Percentiles rank a stretch among this genome's conserved stretches.
Evolutionary conservation across 2,888 invertebrate species (phyloP).

Genomic region (Busseola fusca): DNA sequence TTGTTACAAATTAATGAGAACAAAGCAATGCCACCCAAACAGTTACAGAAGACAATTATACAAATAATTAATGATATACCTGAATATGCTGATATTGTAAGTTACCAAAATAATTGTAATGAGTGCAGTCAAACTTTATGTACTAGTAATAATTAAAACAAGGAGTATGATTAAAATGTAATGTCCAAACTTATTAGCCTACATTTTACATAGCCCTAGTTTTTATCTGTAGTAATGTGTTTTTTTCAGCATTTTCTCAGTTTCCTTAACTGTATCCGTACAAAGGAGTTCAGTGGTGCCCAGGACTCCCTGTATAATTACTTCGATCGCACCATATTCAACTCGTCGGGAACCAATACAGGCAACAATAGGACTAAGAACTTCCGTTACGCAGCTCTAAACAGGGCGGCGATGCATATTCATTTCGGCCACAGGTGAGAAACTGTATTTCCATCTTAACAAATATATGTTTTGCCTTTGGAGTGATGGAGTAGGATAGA

Average conservation of each 20-base stretch:
- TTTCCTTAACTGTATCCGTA: conserved; percentile 95
- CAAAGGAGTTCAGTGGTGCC: conserved; percentile 95
- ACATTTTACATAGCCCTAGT: neutral
- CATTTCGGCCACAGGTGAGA: conserved; percentile 94
- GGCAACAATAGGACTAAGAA: conserved; percentile 89
- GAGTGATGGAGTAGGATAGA: neutral
- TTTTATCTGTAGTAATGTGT: neutral
- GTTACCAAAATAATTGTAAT: conserved; percentile 67
- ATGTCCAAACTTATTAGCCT: neutral
- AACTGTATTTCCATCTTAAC: neutral
- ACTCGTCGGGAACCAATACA: conserved; percentile 72
- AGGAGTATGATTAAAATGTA: neutral
- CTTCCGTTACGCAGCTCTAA: conserved; percentile 96
- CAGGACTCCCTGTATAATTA: conserved; percentile 94
- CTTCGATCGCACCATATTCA: conserved; percentile 91
- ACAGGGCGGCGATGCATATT: conserved; percentile 95
- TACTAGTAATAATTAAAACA: neutral
- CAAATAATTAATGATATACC: conserved; percentile 93
- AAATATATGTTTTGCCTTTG: neutral
- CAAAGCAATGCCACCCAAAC: conserved; percentile 93
- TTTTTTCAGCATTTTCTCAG: conserved; percentile 96
- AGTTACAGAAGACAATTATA: conserved; percentile 92
- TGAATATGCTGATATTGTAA: conserved; percentile 94
- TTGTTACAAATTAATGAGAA: conserved; percentile 94
- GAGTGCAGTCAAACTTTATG: neutral